Base-by-base conservation (phyloP, 2,797 vertebrate genomes). In the Microtus californicus region DNA sequence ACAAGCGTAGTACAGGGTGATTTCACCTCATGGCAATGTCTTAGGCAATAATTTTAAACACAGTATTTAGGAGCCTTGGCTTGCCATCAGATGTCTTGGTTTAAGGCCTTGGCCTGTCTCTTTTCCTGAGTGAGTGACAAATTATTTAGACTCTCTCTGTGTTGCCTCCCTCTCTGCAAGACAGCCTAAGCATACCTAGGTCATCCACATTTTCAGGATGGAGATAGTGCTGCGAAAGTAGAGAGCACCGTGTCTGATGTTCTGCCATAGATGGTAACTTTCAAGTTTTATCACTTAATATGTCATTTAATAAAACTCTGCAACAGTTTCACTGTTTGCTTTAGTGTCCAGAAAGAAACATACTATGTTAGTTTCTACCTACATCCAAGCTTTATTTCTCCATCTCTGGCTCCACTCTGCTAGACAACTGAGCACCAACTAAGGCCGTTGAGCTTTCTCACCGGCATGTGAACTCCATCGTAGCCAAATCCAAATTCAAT, bases 301-400 rank as follows among this genome's bases (percentile, higher is more conserved):
- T 23, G 6, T 63, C 45, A 89, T 89, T 79, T n/a, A 51, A 2
- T 69, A 45, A 23, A 90, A 61, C 54, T 93, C 43, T 77, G 73
- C 23, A 89, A 21, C 76, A 56, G 61, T 80, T 95, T 94, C 63
- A 69, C 78, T 89, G 80, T 89, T 65, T 76, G 71, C 13, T n/a
- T 96, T 95, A 48, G 29, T 85, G 48, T 78, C 23, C 69, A 78
- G 90, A 14, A 90, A 82, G 25, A 93, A 63, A 76, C 94, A 51
- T 54, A 23, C 89, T 77, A 63, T 74, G 87, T 82, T 88, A 81
- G 87, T 96, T 90, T 89, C 21, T 5, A 40, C 63, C 65, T 95
- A 37, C 2, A 73, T 54, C 54, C 65, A 61, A 79, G 81, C 59
- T 90, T 94, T 65, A 93, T 83, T 86, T 94, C 73, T 94, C 51